A percentile compares a stretch with the other conserved stretches of the same genome.
Conservation (phyloP, 2,797 vertebrate species). For the Tenualosa ilisha region DNA sequence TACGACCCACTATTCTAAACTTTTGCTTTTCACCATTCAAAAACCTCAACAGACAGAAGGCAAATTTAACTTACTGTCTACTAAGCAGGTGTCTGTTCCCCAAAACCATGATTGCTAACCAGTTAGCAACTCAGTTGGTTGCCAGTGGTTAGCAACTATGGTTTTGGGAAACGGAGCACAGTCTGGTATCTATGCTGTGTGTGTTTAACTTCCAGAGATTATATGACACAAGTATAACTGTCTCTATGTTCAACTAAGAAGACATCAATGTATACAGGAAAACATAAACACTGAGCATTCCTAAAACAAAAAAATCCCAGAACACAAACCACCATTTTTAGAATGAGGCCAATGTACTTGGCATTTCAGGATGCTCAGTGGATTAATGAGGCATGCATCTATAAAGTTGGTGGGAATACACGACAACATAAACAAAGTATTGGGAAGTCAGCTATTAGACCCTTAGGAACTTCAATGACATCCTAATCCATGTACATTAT, state of each 20-base stretch:
- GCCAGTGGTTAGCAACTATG: too few species aligned
- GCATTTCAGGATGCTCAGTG: not conserved
- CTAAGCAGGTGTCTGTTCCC: not conserved
- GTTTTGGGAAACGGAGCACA: not conserved
- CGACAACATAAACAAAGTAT: too few species aligned
- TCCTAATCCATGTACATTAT: too few species aligned
- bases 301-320: not conserved
- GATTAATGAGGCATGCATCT: not conserved
- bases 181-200: not conserved
- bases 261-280: not conserved
- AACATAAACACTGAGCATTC: not conserved
- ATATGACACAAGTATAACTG: not conserved
- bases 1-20: not conserved
- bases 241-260: not conserved
- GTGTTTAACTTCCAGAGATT: not conserved
- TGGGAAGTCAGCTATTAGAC: too few species aligned
- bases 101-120: too few species aligned
- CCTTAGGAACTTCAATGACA: too few species aligned
- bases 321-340: not conserved
- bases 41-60: not conserved
- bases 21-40: not conserved
- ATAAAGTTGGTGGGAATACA: not conserved
- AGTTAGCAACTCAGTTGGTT: too few species aligned
- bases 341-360: not conserved
- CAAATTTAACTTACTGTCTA: not conserved